These are phyloP conservation scores for Borostomias antarcticus DNA, from an alignment of 2,797 vertebrate genomes.

Conservation along the genomic window DNA sequence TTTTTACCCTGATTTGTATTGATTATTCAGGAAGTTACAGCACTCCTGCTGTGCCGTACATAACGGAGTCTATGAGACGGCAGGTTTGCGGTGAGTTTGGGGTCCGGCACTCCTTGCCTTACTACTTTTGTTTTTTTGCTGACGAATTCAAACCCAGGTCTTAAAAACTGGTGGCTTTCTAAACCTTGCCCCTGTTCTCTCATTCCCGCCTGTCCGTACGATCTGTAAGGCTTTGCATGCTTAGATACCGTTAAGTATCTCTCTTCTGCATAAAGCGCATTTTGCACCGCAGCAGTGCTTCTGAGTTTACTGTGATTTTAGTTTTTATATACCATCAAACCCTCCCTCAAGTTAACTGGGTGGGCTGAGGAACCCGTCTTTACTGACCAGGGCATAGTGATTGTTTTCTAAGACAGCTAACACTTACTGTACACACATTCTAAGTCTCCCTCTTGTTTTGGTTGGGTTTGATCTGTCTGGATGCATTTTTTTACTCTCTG, in stretches of 20 bases:
- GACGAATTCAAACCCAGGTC: constrained; percentile 74
- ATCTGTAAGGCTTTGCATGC: constrained; percentile 83
- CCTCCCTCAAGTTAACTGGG: constrained; percentile 6
- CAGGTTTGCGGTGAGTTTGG: constrained; percentile 87
- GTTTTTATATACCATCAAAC: constrained; percentile 19
- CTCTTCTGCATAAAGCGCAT: constrained; percentile 69
- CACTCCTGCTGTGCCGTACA: constrained; percentile 86
- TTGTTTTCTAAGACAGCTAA: constrained; percentile 62
- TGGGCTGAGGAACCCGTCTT: constrained; percentile 52
- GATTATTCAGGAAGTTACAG: constrained; percentile 86
- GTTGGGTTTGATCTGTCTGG: constrained; percentile 31
- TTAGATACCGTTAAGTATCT: constrained; percentile 69
- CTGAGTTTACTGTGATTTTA: constrained; percentile 46
- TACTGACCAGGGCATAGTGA: constrained; percentile 45
- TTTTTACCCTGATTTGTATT: constrained; percentile 84
- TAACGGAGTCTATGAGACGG: constrained; percentile 85
- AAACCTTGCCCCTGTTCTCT: constrained; percentile 73
- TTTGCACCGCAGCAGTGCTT: constrained; percentile 65
- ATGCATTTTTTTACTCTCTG: constrained; percentile 39
- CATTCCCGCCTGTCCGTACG: constrained; percentile 75
- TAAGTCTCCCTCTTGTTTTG: constrained; percentile 33
- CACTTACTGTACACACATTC: constrained; percentile 36
- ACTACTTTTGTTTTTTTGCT: constrained; percentile 68
- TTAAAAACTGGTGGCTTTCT: constrained; percentile 80
- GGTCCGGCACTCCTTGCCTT: constrained; percentile 74